Evolutionary conservation across 2,797 vertebrate genomes (phyloP).

Genomic region (Callimico goeldii): DNA sequence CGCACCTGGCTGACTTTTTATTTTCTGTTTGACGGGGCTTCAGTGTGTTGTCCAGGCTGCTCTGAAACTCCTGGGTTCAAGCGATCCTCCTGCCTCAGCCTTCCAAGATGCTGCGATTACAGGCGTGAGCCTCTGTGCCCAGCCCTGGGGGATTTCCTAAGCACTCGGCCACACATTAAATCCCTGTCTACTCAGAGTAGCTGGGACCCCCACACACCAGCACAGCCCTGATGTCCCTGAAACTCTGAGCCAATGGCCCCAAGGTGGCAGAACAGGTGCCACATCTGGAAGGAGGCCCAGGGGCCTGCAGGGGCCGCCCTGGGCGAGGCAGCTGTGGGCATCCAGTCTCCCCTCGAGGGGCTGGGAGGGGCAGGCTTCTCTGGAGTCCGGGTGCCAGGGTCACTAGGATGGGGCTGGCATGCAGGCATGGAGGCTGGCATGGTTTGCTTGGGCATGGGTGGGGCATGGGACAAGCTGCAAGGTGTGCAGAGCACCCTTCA

Average conservation of each 20-base stretch:
- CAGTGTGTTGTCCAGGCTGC: too few species aligned
- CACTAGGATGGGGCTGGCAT: not conserved
- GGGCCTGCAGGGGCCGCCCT: not conserved
- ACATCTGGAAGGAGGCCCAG: not conserved
- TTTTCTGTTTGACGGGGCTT: too few species aligned
- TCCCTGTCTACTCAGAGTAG: not conserved
- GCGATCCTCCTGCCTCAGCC: too few species aligned
- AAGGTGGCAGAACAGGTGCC: not conserved
- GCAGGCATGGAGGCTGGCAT: rapidly evolving
- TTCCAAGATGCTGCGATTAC: too few species aligned
- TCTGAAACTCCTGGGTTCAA: too few species aligned
- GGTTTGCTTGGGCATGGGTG: too few species aligned
- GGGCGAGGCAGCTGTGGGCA: not conserved
- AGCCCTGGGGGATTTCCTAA: not conserved
- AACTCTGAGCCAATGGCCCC: not conserved
- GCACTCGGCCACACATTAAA: not conserved
- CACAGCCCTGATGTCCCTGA: not conserved
- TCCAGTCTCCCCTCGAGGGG: too few species aligned
- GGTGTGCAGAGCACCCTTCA: too few species aligned
- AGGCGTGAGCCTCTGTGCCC: too few species aligned
- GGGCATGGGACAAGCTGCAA: not conserved
- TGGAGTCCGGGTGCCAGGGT: not conserved
- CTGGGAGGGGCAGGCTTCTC: not conserved
- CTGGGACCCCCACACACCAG: not conserved
- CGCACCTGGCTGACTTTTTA: too few species aligned